Evolutionary conservation across 2,888 invertebrate species (phyloP).

Genomic region (Lordiphosa fenestrarum): DNA sequence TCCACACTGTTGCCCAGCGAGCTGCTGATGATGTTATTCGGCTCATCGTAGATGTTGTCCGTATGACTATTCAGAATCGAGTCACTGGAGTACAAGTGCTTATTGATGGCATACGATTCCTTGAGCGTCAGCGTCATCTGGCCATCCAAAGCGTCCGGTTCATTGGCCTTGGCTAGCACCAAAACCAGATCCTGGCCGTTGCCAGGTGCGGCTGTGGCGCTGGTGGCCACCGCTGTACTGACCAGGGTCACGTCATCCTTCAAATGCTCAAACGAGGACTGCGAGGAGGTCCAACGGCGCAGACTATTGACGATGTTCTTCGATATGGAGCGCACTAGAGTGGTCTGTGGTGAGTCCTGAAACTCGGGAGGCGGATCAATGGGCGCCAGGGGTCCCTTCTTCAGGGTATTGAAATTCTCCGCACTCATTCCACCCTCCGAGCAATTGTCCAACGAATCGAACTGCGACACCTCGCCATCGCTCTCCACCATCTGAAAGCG

Average conservation of each 20-base stretch:
- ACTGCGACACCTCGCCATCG: slow-evolving; percentile 90
- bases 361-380: slow-evolving; percentile 93
- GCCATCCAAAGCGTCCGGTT: slow-evolving; percentile 28
- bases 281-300: slow-evolving; percentile 78
- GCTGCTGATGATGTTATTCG: slow-evolving; percentile 77
- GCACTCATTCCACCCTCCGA: slow-evolving; percentile 89
- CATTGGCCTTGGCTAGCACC: neutral
- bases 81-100: slow-evolving; percentile 79
- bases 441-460: slow-evolving; percentile 87
- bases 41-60: slow-evolving; percentile 80
- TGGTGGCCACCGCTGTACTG: slow-evolving; percentile 42
- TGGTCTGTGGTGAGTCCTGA: slow-evolving; percentile 82
- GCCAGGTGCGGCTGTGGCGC: slow-evolving; percentile 10
- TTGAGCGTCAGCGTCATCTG: slow-evolving; percentile 58
- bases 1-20: slow-evolving; percentile 77
- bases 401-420: slow-evolving; percentile 90
- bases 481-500: slow-evolving; percentile 86
- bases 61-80: slow-evolving; percentile 78
- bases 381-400: slow-evolving; percentile 87
- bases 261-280: slow-evolving; percentile 77
- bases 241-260: slow-evolving; percentile 59
- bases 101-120: slow-evolving; percentile 76
- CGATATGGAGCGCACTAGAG: slow-evolving; percentile 77
- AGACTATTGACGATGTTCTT: slow-evolving; percentile 75
- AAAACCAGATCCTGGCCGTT: slow-evolving; percentile 11